Percentiles rank a stretch among this genome's conserved stretches.
phyloP scores from a whole-genome alignment of 92 coral and sea anemone genomes.

The Parazoanthus atlanticus region DNA sequence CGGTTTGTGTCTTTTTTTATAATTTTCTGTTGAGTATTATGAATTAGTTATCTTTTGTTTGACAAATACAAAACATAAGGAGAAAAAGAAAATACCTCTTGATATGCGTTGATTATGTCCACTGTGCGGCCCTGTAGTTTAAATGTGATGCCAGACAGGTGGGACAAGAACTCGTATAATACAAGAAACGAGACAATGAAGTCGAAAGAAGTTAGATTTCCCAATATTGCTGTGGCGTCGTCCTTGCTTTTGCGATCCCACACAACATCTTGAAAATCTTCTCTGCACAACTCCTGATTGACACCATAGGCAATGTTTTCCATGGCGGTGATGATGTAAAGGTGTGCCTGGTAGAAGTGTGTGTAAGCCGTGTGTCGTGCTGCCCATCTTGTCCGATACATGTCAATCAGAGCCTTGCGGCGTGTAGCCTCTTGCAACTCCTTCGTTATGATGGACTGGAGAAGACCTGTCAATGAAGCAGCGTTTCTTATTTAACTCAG shows the following conservation, averaged over 20 bases:
- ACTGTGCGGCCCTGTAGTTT: constrained; percentile 35
- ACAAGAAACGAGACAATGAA: constrained; percentile 43
- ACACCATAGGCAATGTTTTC: constrained; percentile 44
- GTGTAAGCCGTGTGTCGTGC: constrained; percentile 43
- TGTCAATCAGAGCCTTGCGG: constrained; percentile 36
- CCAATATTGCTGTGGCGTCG: constrained; percentile 38
- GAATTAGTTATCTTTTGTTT: too few species aligned
- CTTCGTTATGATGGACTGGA: constrained; percentile 43
- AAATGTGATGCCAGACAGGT: constrained; percentile 46
- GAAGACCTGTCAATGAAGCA: too few species aligned
- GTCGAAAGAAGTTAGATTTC: constrained; percentile 41
- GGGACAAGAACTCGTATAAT: constrained; percentile 25
- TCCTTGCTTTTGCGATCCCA: constrained; percentile 49
- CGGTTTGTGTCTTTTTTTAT: too few species aligned
- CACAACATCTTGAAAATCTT: constrained; percentile 28
- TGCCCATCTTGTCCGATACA: constrained; percentile 54
- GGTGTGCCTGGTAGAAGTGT: constrained; percentile 41
- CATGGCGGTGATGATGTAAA: constrained; percentile 14
- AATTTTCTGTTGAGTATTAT: too few species aligned
- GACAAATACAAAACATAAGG: too few species aligned
- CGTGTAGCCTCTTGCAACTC: constrained; percentile 25
- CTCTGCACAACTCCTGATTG: constrained; percentile 26
- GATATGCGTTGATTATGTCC: constrained; percentile 2
- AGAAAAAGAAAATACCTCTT: background rate
- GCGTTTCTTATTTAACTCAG: background rate